Conservation (phyloP, 2,113 vertebrate genomes). For the Hippolais icterina region DNA sequence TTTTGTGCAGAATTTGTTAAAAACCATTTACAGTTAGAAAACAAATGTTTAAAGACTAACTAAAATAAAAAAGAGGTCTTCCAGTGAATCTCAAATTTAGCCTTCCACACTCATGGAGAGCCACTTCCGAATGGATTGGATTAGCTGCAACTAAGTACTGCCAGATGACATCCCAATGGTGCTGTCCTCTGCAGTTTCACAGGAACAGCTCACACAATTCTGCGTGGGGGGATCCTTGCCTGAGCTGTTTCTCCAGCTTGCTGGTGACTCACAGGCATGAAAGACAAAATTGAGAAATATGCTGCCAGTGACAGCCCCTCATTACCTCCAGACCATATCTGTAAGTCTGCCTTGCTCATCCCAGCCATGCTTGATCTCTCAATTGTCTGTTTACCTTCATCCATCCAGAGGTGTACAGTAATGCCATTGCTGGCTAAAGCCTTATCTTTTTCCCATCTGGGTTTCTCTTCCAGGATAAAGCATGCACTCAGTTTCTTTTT, state of each 20-base stretch:
- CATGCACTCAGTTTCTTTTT: neutral
- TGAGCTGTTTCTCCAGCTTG: neutral
- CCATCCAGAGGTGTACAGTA: rapidly evolving
- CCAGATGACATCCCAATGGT: neutral
- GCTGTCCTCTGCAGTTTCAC: neutral
- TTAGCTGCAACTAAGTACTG: neutral
- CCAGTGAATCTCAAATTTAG: neutral
- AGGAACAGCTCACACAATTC: neutral
- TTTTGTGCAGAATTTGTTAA: neutral
- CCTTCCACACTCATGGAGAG: neutral
- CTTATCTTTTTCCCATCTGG: neutral
- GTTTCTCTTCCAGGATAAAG: neutral
- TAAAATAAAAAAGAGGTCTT: neutral
- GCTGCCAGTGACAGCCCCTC: neutral
- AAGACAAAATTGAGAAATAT: neutral
- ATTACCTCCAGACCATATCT: neutral
- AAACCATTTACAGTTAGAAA: neutral
- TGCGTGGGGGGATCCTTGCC: neutral
- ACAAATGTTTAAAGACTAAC: neutral
- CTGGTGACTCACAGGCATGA: neutral
- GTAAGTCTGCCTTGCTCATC: neutral
- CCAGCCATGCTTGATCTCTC: neutral
- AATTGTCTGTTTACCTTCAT: neutral
- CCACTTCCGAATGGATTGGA: neutral
- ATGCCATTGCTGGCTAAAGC: neutral